These are phyloP conservation scores for Corydoras sp. DNA, from an alignment of 2,113 vertebrate genomes.

Conservation along the genomic window DNA sequence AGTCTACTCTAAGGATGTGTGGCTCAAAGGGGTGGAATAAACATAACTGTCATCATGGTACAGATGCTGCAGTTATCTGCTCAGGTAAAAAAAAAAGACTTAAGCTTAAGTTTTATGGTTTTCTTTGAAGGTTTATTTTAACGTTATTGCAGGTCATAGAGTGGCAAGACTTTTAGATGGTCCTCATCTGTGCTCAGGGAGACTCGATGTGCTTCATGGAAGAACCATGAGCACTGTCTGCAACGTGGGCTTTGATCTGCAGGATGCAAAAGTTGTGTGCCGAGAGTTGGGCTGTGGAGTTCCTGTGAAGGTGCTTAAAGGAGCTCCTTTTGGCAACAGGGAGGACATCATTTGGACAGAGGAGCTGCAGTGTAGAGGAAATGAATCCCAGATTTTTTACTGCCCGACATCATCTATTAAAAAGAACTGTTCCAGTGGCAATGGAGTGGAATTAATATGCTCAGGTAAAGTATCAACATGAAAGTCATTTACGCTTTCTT, in stretches of 20 bases:
- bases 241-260: conserved; percentile 1
- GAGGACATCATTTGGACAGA: conserved; percentile 20
- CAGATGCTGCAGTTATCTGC: not conserved
- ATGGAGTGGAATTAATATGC: not conserved
- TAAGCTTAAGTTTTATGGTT: not conserved
- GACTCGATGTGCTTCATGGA: conserved; percentile 20
- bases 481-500: no score
- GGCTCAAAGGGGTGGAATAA: not conserved
- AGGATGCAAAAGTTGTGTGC: conserved; percentile 2
- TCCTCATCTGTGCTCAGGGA: conserved; percentile 20
- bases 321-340: conserved; percentile 16
- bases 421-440: not conserved
- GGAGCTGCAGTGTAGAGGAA: conserved; percentile 31
- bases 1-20: conserved; percentile 5
- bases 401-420: conserved; percentile 2
- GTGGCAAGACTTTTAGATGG: not conserved
- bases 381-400: not conserved
- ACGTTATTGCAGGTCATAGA: not conserved
- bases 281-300: conserved; percentile 6
- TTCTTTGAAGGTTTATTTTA: not conserved
- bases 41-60: not conserved
- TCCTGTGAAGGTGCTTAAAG: conserved; percentile 11
- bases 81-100: not conserved
- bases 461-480: not conserved
- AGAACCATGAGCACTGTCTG: conserved; percentile 20